Conservation (phyloP, 2,888 invertebrate genomes). For the Pristionchus entomophagus region DNA sequence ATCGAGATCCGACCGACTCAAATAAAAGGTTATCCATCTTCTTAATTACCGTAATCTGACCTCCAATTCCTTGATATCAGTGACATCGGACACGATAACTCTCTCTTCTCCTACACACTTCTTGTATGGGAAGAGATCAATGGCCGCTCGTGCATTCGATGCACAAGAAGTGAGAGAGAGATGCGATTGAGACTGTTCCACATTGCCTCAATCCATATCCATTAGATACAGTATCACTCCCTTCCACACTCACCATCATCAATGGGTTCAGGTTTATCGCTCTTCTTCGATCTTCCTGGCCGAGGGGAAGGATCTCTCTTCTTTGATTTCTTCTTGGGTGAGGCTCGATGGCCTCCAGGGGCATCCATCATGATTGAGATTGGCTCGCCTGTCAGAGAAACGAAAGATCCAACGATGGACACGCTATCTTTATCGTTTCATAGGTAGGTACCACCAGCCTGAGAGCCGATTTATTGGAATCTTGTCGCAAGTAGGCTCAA, state of each 20-base stretch:
- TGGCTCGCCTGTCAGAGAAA: neutral
- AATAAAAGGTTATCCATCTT: neutral
- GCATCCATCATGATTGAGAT: neutral
- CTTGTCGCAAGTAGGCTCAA: no score
- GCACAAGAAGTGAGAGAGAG: no score
- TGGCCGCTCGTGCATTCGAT: neutral
- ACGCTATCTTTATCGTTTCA: neutral
- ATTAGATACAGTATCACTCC: neutral
- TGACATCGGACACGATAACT: neutral
- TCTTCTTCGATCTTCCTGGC: no score
- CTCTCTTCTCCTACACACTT: neutral
- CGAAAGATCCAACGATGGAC: no score
- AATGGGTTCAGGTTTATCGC: neutral
- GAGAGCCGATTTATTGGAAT: no score
- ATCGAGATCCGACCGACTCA: neutral
- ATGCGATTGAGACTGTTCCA: neutral
- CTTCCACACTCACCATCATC: neutral
- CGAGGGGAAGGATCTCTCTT: no score
- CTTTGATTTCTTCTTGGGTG: neutral
- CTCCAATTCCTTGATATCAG: neutral
- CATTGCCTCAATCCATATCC: neutral
- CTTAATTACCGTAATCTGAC: neutral
- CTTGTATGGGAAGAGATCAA: neutral
- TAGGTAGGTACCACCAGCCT: no score
- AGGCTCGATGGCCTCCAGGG: neutral